Conservation (phyloP, 1,140 invertebrate species). For the Diorhabda elongata region DNA sequence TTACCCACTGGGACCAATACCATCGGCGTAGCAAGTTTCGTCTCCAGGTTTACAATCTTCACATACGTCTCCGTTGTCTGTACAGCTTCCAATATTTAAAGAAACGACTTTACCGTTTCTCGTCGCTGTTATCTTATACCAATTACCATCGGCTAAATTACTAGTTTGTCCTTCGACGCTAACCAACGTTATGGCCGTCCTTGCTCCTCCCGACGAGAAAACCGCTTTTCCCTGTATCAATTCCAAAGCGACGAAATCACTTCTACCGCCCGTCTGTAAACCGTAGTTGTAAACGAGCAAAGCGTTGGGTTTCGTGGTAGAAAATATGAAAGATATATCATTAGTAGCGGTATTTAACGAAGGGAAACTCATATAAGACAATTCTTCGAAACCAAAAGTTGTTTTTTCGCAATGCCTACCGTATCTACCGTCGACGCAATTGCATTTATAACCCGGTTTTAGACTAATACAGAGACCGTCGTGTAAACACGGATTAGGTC, state of each 20-base stretch:
- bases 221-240: slow-evolving; percentile 74
- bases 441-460: slow-evolving; percentile 82
- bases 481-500: slow-evolving; percentile 84
- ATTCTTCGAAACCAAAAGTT: slow-evolving; percentile 81
- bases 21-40: slow-evolving; percentile 73
- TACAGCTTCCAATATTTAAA: slow-evolving; percentile 73
- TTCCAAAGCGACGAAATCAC: slow-evolving; percentile 90
- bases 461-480: slow-evolving; percentile 78
- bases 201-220: slow-evolving; percentile 85
- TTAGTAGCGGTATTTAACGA: slow-evolving; percentile 81
- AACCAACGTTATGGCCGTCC: slow-evolving; percentile 78
- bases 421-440: slow-evolving; percentile 81
- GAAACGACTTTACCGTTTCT: slow-evolving; percentile 83
- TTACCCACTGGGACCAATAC: slow-evolving; percentile 80
- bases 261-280: slow-evolving; percentile 76
- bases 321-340: slow-evolving; percentile 86
- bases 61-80: slow-evolving; percentile 80
- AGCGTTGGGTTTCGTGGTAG: slow-evolving; percentile 81
- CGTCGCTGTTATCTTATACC: slow-evolving; percentile 88
- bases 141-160: slow-evolving; percentile 77
- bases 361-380: slow-evolving; percentile 86
- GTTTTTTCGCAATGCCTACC: slow-evolving; percentile 86
- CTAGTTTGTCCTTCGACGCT: slow-evolving; percentile 57
- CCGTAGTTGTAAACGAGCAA: slow-evolving; percentile 89
- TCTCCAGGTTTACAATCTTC: slow-evolving; percentile 80